Percentiles rank a stretch among this genome's conserved stretches.
phyloP scores from a whole-genome alignment of 2,797 vertebrate species.

The Carcharodon carcharias region DNA sequence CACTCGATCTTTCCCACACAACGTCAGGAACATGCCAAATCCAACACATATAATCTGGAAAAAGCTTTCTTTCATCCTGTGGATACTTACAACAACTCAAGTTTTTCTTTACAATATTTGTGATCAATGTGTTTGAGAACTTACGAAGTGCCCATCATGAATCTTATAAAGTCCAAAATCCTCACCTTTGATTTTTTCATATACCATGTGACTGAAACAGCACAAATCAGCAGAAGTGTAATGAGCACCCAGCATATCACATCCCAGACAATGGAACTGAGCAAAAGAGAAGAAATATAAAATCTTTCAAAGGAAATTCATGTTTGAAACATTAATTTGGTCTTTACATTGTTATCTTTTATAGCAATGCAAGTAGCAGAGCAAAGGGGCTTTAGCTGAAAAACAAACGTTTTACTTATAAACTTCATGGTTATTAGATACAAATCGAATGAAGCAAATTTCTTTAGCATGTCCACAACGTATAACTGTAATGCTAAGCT shows the following conservation, averaged over 20 bases:
- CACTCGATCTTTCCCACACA: too few relatives aligned
- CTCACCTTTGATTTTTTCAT: background rate
- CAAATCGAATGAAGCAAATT: background rate
- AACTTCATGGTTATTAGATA: background rate
- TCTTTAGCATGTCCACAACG: too few relatives aligned
- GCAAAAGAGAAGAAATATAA: background rate
- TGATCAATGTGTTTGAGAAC: too few relatives aligned
- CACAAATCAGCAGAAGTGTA: background rate
- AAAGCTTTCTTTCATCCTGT: too few relatives aligned
- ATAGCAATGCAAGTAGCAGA: too few relatives aligned
- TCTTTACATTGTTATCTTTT: background rate
- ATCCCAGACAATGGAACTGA: background rate
- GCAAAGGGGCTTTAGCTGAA: too few relatives aligned
- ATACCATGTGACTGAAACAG: background rate
- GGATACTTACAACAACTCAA: too few relatives aligned
- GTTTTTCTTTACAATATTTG: too few relatives aligned
- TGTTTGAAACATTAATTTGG: background rate
- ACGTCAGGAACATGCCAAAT: too few relatives aligned
- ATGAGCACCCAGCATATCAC: background rate
- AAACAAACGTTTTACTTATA: too few relatives aligned
- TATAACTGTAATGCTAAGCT: too few relatives aligned
- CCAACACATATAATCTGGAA: too few relatives aligned
- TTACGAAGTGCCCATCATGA: background rate
- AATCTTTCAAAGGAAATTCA: background rate
- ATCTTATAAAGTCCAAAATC: background rate